Evolutionary conservation across 2,113 vertebrate species (phyloP).

Genomic region (Pachycephala philippinensis): DNA sequence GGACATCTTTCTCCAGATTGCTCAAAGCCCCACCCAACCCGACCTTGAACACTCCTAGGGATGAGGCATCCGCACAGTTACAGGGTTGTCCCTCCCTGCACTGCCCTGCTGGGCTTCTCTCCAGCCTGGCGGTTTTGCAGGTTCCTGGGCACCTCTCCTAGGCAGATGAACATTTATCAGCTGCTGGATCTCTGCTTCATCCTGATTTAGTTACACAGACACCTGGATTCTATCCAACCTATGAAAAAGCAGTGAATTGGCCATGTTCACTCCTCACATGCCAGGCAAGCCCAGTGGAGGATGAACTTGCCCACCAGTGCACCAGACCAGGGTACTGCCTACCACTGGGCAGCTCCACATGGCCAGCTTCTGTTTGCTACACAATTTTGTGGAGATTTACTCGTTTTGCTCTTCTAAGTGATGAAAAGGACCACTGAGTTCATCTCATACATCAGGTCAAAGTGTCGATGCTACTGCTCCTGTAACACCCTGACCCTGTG

Average conservation of each 20-base stretch:
- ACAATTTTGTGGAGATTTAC: neutral
- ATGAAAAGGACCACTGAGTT: neutral
- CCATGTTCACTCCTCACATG: fast-evolving
- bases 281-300: neutral
- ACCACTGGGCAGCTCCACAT: neutral
- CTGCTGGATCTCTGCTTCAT: neutral
- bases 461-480: neutral
- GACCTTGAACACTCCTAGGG: neutral
- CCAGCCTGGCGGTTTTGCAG: neutral
- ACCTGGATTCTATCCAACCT: neutral
- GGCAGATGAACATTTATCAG: neutral
- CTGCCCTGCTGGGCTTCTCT: neutral
- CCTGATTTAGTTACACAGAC: neutral
- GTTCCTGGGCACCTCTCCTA: neutral
- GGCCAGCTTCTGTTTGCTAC: neutral
- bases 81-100: neutral
- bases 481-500: neutral
- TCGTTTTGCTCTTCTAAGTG: neutral
- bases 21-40: neutral
- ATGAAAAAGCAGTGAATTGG: neutral
- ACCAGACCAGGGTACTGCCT: neutral
- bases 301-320: neutral
- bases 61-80: neutral
- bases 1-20: neutral
- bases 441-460: neutral